A percentile compares a stretch with the other conserved stretches of the same genome.
Conservation (phyloP, 2,797 vertebrate genomes). For the Calcarius lapponicus region DNA sequence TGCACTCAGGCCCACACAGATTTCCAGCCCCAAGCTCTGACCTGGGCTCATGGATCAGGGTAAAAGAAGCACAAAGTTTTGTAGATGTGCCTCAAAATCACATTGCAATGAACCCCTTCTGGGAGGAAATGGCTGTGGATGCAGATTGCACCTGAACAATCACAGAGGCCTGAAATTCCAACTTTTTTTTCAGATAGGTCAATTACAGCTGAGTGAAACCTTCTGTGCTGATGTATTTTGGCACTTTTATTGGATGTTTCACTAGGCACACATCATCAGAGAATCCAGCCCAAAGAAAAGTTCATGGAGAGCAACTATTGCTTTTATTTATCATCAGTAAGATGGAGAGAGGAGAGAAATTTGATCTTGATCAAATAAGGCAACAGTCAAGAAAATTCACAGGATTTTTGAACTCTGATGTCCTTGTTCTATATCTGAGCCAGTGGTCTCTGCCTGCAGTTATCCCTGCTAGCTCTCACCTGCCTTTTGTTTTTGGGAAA, state of each 20-base stretch:
- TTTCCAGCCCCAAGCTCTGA: neutral
- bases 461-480: neutral
- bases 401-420: neutral
- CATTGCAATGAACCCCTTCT: fast-evolving
- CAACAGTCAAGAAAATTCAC: neutral
- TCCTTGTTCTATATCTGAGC: neutral
- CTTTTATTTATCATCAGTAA: neutral
- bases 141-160: neutral
- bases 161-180: neutral
- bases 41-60: neutral
- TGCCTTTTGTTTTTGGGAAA: neutral
- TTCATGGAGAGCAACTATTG: neutral
- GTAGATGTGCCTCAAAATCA: neutral
- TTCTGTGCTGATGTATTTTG: neutral
- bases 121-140: neutral
- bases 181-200: neutral
- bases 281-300: neutral
- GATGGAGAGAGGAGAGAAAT: neutral
- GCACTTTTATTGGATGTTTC: neutral
- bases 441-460: neutral
- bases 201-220: neutral
- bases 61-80: neutral
- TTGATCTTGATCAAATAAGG: neutral
- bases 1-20: neutral
- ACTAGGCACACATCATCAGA: neutral